A percentile compares a stretch with the other conserved stretches of the same genome.
These are phyloP conservation scores for Mastacembelus armatus DNA, from an alignment of 2,797 vertebrate species.

Conservation along the genomic window DNA sequence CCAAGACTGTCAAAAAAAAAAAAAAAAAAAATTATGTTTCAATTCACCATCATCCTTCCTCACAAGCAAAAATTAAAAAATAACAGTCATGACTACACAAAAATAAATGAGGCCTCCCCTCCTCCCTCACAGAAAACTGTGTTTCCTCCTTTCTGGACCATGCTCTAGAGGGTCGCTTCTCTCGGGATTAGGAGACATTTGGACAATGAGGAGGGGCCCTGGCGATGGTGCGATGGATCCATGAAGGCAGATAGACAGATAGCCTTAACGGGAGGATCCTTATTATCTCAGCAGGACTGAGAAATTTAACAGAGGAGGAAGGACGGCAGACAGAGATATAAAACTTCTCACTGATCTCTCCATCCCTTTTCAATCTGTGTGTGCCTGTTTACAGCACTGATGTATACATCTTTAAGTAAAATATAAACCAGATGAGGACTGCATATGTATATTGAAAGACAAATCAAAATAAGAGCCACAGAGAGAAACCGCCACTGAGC, in stretches of 20 bases:
- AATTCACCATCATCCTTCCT: conserved; percentile 80
- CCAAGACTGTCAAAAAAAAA: conserved; percentile 44
- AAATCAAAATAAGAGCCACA: conserved; percentile 32
- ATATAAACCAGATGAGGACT: conserved; percentile 21
- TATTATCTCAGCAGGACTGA: conserved; percentile 98
- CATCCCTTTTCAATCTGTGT: conserved; percentile 85
- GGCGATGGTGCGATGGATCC: neutral
- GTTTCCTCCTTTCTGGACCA: conserved; percentile 59
- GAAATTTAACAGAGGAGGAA: conserved; percentile 82
- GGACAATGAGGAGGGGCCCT: neutral
- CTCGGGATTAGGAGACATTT: neutral
- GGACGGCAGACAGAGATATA: conserved; percentile 54
- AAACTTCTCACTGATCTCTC: conserved; percentile 65
- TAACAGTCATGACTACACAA: conserved; percentile 21
- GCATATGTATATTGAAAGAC: conserved; percentile 30
- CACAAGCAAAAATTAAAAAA: conserved; percentile 8
- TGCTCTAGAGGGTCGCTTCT: conserved; percentile 62
- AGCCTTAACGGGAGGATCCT: conserved; percentile 80
- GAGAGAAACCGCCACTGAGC: conserved; percentile 88
- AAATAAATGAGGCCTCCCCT: conserved; percentile 18
- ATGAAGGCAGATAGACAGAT: conserved; percentile 71
- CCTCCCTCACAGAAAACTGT: conserved; percentile 4
- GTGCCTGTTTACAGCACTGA: conserved; percentile 99
- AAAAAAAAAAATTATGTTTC: conserved; percentile 83
- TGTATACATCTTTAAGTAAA: conserved; percentile 86